Base-by-base conservation (phyloP, 2,113 vertebrate genomes). In the Casuarius casuarius region DNA sequence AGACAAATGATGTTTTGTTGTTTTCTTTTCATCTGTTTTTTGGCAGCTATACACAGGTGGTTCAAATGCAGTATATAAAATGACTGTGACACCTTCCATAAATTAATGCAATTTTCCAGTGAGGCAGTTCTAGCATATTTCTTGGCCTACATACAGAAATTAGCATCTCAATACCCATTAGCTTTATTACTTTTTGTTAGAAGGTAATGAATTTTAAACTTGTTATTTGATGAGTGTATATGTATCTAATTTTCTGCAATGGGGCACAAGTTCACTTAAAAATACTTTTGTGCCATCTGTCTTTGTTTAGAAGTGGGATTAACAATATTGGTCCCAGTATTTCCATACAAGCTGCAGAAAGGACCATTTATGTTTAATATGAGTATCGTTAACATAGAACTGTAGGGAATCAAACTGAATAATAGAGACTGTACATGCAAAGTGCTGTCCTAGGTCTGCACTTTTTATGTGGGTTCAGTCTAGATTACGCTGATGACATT, bases 181-280 rank as follows among this genome's bases (percentile, higher is more conserved):
- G 65, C 38, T 52, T 91, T 95, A 85, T 89, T 95, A 74, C 72
- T 93, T 95, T 81, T 89, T 48, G 76, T 38, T 94, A 42, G 80
- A 94, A 85, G 83, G 73, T 95, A 96, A 94, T 97, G 94, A 97
- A 92, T 97, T 91, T 94, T 95, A 92, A 83, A 33, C n/a, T 89
- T 93, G 62, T 26, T 91, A 80, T 92, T 96, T 97, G 94, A 94
- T 94, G 90, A 95, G 71, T 58, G 46, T 92, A 8, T 68, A 35
- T 77, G 75, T 94, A 90, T 94, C 75, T 75, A 74, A 94, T 95
- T 96, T 28, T 61, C 94, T 93, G 89, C 77, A 31, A 68, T 71
- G 78, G 92, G 63, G 70, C 81, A 29, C 78, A 77, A 92, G 89
- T 95, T 94, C 46, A 42, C 84, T 79, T 80, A 49, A 68, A 67